Conservation (phyloP, 2,888 invertebrate genomes). For the Andrena flavipes region DNA sequence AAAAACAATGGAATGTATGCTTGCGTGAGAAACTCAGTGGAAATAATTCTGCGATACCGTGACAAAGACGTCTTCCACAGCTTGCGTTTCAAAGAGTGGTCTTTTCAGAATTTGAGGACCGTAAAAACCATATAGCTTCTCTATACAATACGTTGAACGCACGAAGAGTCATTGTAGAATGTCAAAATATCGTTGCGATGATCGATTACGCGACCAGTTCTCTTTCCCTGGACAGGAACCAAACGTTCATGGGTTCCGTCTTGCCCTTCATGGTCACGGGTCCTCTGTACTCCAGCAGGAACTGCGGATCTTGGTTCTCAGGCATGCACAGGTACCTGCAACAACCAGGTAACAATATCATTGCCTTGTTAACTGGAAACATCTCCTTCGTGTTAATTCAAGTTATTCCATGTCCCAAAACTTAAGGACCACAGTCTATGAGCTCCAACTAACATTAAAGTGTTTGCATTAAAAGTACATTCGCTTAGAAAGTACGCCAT, state of each 20-base stretch:
- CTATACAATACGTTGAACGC: constrained; percentile 14
- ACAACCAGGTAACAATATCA: constrained; percentile 72
- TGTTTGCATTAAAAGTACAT: neutral
- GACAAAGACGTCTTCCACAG: neutral
- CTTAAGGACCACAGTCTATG: too few relatives aligned
- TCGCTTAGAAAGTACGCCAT: neutral
- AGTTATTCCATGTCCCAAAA: neutral
- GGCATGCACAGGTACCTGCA: constrained; percentile 92
- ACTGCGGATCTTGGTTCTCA: constrained; percentile 94
- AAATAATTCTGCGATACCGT: neutral
- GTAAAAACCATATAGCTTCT: constrained; percentile 29
- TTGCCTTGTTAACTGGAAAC: neutral
- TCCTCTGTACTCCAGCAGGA: constrained; percentile 94
- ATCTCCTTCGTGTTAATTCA: neutral
- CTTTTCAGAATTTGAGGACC: neutral
- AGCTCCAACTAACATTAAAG: neutral
- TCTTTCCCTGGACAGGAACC: constrained; percentile 90
- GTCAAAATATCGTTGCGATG: constrained; percentile 71
- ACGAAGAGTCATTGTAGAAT: constrained; percentile 33
- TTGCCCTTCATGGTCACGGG: constrained; percentile 97
- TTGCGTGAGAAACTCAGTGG: neutral
- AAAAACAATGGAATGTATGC: neutral
- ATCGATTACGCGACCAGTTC: constrained; percentile 76
- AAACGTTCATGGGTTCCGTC: constrained; percentile 96
- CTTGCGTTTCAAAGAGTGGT: neutral